Evolutionary conservation across 2,888 invertebrate genomes (phyloP).

Genomic region (Oligia latruncula): DNA sequence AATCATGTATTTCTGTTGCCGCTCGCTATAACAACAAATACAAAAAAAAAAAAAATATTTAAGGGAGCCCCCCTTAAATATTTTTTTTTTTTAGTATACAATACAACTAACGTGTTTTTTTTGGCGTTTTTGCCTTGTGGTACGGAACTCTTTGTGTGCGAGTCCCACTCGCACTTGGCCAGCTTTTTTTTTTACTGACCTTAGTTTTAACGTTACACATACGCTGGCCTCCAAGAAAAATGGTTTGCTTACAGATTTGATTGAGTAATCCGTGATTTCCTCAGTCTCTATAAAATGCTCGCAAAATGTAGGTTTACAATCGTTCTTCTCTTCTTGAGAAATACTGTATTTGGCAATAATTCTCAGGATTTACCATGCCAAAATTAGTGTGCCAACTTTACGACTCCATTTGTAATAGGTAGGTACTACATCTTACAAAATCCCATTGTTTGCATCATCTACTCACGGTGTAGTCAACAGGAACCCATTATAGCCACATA

Average conservation of each 20-base stretch:
- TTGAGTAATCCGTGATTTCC: not conserved
- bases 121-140: no score
- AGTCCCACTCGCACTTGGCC: no score
- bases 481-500: slow-evolving; percentile 69
- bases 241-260: not conserved
- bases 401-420: not conserved
- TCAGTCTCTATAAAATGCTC: not conserved
- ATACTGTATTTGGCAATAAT: not conserved
- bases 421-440: slow-evolving; percentile 33
- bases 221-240: not conserved
- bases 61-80: no score
- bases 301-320: not conserved
- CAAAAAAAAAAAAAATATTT: no score
- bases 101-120: no score
- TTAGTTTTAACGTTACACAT: not conserved
- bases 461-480: slow-evolving; percentile 59
- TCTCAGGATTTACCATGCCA: not conserved
- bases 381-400: slow-evolving; percentile 6
- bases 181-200: not conserved
- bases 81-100: no score
- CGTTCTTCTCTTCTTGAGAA: not conserved
- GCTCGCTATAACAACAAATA: no score
- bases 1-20: no score
- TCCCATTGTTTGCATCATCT: slow-evolving; percentile 42
- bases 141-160: no score